A percentile compares a stretch with the other conserved stretches of the same genome.
Evolutionary conservation across 2,888 invertebrate genomes (phyloP).

Genomic region (Eristalinus aeneus): DNA sequence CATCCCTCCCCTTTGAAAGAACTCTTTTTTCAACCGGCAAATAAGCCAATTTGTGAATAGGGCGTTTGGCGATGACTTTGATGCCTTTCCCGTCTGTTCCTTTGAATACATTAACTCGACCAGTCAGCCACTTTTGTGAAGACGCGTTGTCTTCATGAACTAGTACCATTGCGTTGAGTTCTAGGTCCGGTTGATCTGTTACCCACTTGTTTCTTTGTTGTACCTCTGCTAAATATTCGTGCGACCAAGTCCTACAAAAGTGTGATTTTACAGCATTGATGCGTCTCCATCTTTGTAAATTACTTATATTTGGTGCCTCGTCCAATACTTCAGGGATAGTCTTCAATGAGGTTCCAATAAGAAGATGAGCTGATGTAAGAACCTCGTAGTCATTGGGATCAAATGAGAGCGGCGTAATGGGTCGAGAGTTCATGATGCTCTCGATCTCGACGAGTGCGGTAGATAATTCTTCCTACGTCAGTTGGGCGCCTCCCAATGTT

Average conservation of each 20-base stretch:
- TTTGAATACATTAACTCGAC: not conserved
- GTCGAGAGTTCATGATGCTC: slow-evolving; percentile 56
- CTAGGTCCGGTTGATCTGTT: slow-evolving; percentile 5
- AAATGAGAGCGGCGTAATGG: slow-evolving; percentile 40
- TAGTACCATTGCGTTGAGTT: slow-evolving; percentile 5
- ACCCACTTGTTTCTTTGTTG: slow-evolving; percentile 28
- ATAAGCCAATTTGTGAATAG: not conserved
- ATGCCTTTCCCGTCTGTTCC: slow-evolving; percentile 1
- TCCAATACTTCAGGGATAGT: slow-evolving; percentile 33
- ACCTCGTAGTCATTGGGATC: slow-evolving; percentile 56
- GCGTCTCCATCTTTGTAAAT: slow-evolving; percentile 34
- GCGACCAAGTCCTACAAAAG: slow-evolving; percentile 57
- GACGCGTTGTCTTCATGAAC: slow-evolving; percentile 1
- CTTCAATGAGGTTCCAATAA: slow-evolving; percentile 39
- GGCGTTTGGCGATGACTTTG: not conserved
- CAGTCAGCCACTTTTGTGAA: slow-evolving; percentile 1
- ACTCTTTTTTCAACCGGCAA: slow-evolving; percentile 9
- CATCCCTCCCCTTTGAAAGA: slow-evolving; percentile 16
- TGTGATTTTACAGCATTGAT: slow-evolving; percentile 47
- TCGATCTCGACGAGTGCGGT: slow-evolving; percentile 60
- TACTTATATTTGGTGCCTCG: slow-evolving; percentile 24
- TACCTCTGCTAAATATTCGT: slow-evolving; percentile 18
- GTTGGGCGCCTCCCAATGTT: slow-evolving; percentile 25
- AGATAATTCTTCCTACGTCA: slow-evolving; percentile 59
- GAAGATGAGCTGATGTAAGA: slow-evolving; percentile 47